Base-by-base conservation (phyloP, 2,888 invertebrate genomes). In the Stratiomys singularior region DNA sequence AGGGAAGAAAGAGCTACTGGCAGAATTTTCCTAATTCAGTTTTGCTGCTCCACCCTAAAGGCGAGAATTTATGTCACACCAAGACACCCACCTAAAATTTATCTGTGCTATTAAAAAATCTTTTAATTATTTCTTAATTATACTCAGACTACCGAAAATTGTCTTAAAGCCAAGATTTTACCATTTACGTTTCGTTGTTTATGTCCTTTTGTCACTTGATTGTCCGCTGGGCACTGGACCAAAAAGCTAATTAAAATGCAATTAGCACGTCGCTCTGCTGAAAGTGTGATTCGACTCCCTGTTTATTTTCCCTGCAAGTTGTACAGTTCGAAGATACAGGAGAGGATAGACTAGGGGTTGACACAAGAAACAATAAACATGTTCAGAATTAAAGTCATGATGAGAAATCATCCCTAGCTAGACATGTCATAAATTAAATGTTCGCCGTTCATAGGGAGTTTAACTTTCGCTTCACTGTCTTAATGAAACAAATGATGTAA, bases 231-330 rank as follows among this genome's bases (percentile, higher is more conserved):
- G 69, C 69, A 52, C 2, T 47, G 47, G 69, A 47, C 69, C 69
- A 47, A 69, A 76, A 58, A 67, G 76, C 46, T 76, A 76, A 76
- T 78, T 78, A 69, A 76, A 76, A 60, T 44, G 44, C 78, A 67
- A 78, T 78, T 76, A 76, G 56, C 69, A 69, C 76, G 66, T 78
- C 76, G 44, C 69, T 30, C 56, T 60, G 67, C 21, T 47, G 58
- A 46, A 67, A 76, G 37, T 69, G 78, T 58, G 78, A 21, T 66
- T 27, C 21, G 37, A n/a, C n/a, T 69, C 67, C 3, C 30, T 47
- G 11, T 27, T 69, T 13, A 69, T 69, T 13, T n/a, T n/a, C 18
- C 7, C 18, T 52, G 15, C n/a, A 13, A n/a, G n/a, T n/a, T n/a
- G 18, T 4, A 52, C 4, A 4, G n/a, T 13, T 13, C 52, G 52